These are phyloP conservation scores for Ctenomys sociabilis DNA, from an alignment of 2,113 vertebrate species.

Conservation along the genomic window DNA sequence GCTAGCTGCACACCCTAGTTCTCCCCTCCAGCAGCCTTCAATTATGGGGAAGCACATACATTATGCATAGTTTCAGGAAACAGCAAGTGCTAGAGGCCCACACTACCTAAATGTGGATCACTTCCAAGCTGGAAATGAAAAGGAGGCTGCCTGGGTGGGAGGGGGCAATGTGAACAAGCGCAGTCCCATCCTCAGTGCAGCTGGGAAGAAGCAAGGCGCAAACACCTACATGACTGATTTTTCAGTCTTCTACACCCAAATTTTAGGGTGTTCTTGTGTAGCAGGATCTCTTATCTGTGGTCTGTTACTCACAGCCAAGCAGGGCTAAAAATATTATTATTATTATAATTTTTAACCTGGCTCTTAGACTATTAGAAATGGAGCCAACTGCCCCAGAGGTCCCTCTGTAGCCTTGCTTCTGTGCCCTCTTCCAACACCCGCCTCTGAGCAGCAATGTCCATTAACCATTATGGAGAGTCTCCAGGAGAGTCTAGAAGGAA, in stretches of 20 bases:
- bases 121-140: neutral
- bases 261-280: neutral
- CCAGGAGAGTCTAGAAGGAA: no score
- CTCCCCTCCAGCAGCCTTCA: no score
- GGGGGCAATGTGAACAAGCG: constrained; percentile 84
- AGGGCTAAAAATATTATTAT: no score
- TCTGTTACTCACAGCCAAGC: neutral
- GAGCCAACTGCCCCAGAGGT: no score
- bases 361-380: no score
- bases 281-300: neutral
- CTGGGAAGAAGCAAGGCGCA: constrained; percentile 77
- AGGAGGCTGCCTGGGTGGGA: no score
- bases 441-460: no score
- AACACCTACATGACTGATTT: neutral
- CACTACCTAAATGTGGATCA: neutral
- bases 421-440: no score
- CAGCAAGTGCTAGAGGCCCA: neutral
- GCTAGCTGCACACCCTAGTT: neutral
- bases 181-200: constrained; percentile 89
- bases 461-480: no score
- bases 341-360: no score
- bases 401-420: no score
- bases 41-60: neutral
- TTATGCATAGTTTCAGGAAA: constrained; percentile 37
- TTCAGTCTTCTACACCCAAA: neutral